phyloP scores from a whole-genome alignment of 2,113 vertebrate genomes.

The Alexandromys fortis region DNA sequence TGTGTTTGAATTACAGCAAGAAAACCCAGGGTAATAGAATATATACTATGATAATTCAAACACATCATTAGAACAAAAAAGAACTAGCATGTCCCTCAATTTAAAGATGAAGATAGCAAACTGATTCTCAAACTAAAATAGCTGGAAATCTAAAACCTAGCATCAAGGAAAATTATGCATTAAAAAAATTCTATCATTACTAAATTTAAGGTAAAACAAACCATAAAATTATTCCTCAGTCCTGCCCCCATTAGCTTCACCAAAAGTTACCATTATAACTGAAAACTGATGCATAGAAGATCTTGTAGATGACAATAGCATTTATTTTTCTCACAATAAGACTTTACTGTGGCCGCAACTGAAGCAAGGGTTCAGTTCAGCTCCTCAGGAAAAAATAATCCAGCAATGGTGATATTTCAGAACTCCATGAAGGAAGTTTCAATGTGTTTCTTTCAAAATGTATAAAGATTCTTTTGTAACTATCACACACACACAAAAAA shows the following conservation, averaged over 20 bases:
- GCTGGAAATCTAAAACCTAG: neutral
- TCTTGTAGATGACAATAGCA: slow-evolving; percentile 59
- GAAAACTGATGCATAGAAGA: neutral
- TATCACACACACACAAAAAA: neutral
- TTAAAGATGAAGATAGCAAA: slow-evolving; percentile 8
- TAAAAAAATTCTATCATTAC: neutral
- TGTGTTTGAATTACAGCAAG: neutral
- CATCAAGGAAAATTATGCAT: neutral
- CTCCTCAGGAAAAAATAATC: slow-evolving; percentile 62
- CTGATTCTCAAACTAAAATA: neutral
- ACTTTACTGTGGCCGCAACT: slow-evolving; percentile 67
- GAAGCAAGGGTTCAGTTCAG: slow-evolving; percentile 65
- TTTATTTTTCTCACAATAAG: slow-evolving; percentile 63
- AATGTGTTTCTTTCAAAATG: neutral
- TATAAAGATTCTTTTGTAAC: neutral
- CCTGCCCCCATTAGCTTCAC: neutral
- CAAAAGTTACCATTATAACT: neutral
- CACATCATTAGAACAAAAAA: neutral
- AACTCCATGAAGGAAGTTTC: neutral
- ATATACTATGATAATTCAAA: neutral
- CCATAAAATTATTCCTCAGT: neutral
- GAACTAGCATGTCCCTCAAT: neutral
- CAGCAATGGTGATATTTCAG: slow-evolving; percentile 17
- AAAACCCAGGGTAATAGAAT: neutral
- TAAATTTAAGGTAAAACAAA: neutral